Evolutionary conservation across 2,888 invertebrate genomes (phyloP).

Genomic region (Eueremaeus valkanovi): DNA sequence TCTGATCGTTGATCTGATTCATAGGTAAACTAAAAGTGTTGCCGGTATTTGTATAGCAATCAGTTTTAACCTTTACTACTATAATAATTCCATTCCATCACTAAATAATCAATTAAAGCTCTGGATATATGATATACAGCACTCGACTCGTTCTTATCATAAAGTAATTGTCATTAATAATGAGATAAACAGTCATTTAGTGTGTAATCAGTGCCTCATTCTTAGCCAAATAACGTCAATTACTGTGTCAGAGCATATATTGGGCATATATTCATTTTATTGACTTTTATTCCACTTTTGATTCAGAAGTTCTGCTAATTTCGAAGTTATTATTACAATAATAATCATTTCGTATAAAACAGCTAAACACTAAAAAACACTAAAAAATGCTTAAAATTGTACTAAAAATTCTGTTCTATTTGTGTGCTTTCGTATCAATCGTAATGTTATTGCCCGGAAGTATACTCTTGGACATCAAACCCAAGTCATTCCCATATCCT

Average conservation of each 20-base stretch:
- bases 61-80: background rate
- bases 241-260: background rate
- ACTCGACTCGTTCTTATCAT: background rate
- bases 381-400: conserved; percentile 10
- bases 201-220: background rate
- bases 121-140: background rate
- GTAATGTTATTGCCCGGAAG: conserved; percentile 27
- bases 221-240: background rate
- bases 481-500: background rate
- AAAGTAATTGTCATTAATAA: background rate
- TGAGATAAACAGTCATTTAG: background rate
- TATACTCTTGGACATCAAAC: conserved; percentile 25
- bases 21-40: background rate
- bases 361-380: background rate
- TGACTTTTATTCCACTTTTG: background rate
- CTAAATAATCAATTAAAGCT: background rate
- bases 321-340: background rate
- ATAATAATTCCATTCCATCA: background rate
- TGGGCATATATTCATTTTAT: background rate
- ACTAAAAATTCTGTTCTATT: background rate
- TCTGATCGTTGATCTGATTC: background rate
- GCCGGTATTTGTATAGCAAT: background rate
- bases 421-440: background rate
- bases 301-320: background rate
- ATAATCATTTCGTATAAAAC: background rate